Percentiles rank a stretch among this genome's conserved stretches.
These are phyloP conservation scores for Sakesphorus luctuosus DNA, from an alignment of 2,113 vertebrate genomes.

Conservation along the genomic window DNA sequence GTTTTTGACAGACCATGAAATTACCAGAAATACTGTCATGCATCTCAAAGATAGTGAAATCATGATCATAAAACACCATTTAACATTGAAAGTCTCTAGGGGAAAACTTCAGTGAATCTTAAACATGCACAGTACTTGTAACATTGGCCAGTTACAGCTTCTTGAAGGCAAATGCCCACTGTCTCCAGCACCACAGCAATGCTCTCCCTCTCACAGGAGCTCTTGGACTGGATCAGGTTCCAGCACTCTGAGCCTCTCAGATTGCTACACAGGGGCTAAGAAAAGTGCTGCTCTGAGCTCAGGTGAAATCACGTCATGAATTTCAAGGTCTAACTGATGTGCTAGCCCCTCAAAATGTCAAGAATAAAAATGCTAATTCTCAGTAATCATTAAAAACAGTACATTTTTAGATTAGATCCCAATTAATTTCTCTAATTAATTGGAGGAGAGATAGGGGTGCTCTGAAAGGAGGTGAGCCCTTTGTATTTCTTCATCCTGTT, in stretches of 20 bases:
- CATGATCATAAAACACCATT: background rate
- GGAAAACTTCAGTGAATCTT: background rate
- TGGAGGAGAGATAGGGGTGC: background rate
- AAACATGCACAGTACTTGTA: background rate
- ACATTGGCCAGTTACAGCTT: background rate
- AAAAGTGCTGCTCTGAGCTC: background rate
- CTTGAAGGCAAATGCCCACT: background rate
- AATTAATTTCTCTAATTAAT: conserved; percentile 39
- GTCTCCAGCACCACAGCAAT: background rate
- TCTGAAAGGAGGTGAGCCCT: background rate
- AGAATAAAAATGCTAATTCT: background rate
- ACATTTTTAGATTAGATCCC: conserved; percentile 3
- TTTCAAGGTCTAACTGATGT: conserved; percentile 9
- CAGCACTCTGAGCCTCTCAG: background rate
- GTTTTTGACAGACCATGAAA: background rate
- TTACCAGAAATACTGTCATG: background rate
- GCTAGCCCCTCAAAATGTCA: conserved; percentile 5
- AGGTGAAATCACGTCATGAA: background rate
- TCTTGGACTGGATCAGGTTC: background rate
- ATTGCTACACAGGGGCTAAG: background rate
- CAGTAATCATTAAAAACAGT: conserved; percentile 31
- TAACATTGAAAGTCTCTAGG: background rate
- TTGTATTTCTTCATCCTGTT: background rate
- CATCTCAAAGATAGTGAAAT: background rate
- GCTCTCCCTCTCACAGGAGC: background rate